phyloP scores from a whole-genome alignment of 2,888 invertebrate species.

The Myathropa florea region DNA sequence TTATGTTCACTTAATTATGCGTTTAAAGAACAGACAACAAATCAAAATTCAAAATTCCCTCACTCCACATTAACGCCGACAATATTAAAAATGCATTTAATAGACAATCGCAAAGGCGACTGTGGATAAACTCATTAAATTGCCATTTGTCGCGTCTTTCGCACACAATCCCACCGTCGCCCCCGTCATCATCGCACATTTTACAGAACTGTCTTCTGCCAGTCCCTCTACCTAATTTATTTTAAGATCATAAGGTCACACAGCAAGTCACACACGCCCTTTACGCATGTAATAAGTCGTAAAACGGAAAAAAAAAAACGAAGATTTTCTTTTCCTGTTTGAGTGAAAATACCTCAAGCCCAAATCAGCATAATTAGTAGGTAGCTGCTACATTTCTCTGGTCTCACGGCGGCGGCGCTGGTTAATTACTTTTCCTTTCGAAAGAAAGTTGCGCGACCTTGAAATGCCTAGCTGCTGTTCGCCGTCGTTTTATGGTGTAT shows the following conservation, averaged over 20 bases:
- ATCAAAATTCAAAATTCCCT: not conserved
- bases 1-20: not conserved
- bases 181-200: not conserved
- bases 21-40: too few species aligned
- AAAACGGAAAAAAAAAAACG: not conserved
- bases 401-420: not conserved
- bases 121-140: not conserved
- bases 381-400: constrained; percentile 2
- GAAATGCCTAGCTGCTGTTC: not conserved
- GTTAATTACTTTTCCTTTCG: constrained; percentile 57
- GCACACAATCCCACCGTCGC: not conserved
- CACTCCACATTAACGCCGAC: not conserved
- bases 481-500: not conserved
- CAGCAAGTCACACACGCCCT: not conserved
- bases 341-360: not conserved
- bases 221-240: not conserved
- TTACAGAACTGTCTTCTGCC: not conserved
- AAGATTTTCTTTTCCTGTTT: not conserved
- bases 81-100: not conserved
- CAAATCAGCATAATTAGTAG: constrained; percentile 38
- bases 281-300: not conserved
- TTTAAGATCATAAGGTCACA: not conserved
- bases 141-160: not conserved
- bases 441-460: constrained; percentile 63
- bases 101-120: not conserved